Evolutionary conservation across 1,140 invertebrate species (phyloP), one percentile per base, ranked within the genome.

Genomic region (Diabrotica virgifera): DNA sequence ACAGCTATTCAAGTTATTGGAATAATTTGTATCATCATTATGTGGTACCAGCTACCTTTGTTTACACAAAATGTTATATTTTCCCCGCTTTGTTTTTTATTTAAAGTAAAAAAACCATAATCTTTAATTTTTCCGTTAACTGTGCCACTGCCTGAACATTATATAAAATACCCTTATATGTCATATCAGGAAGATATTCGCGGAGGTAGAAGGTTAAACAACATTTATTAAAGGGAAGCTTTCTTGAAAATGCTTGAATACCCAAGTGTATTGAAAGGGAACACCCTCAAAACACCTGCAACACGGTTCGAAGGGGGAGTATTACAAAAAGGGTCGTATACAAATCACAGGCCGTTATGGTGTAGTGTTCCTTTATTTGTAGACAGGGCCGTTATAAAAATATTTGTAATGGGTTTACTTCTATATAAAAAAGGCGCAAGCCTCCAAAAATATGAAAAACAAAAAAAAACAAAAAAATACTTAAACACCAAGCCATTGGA

Each of bases 241-340:
- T 46, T 46, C 40, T 46, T n/a, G 2, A 46, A 46, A 46, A 46
- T n/a, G 8, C 40, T 46, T 46, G 40, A 24, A 24, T 24, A 24
- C 24, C 40, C n/a, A 46, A 5, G 40, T 6, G 4, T 46, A 46
- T 46, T 46, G 40, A 46, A 46, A 46, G 40, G 40, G 40, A 46
- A 46, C 40, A 46, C 40, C 40, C 40, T 46, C 40, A n/a, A 46
- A 46, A 46, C 40, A 46, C 40, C 40, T 46, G 40, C 40, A 46
- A 46, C 40, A 46, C 5, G n/a, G n/a, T n/a, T n/a, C 3, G n/a
- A 46, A 46, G 40, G 40, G 40, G 40, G 40, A 46, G 40, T 46
- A 46, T n/a, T 6, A 46, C n/a, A 46, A 46, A 46, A 6, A 46
- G 40, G 40, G 40, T 46, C 40, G 40, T 46, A 10, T n/a, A 46